Base-by-base conservation (phyloP, 2,797 vertebrate genomes). In the Tokudaia tokunoshimensis region DNA sequence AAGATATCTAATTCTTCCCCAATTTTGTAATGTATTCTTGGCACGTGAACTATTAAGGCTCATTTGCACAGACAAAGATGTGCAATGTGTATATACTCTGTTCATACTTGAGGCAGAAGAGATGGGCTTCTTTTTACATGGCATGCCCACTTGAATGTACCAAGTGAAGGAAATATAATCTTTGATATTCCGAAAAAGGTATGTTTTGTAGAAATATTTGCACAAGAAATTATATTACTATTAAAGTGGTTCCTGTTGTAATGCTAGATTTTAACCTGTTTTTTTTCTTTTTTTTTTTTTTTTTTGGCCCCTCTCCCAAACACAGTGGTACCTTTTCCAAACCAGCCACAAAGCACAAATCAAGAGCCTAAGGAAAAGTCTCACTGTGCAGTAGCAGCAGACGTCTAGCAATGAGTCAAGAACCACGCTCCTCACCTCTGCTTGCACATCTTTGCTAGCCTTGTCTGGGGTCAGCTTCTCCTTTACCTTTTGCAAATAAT, bases 11-110 rank as follows among this genome's bases (percentile, higher is more conserved):
- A 93, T 61, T 52, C 70, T 95, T 82, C 44, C 50, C 92, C 93
- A 93, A 76, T 96, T 96, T 76, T 92, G 26, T 76, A 86, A 88
- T 80, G 65, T 88, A 86, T 91, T 97, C 85, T 95, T 97, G 83
- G 92, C 87, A 85, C 19, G 78, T 81, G 75, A 89, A 96, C 75
- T 91, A 84, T 0, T 83, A 84, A 93, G 92, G 61, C 55, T 74
- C 89, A 89, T 95, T 72, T 93, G 44, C 84, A 95, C 94, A 91
- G 57, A 87, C 72, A 96, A 97, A 95, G 86, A 94, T 76, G 81
- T 76, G 78, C 70, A 92, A 79, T 92, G 95, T 96, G 72, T 85
- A 13, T 61, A 65, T 72, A 95, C n/a, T 87, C 75, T 50, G 76
- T 65, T 95, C 70, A 57, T 63, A 92, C 55, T 91, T 57, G 89